A percentile compares a stretch with the other conserved stretches of the same genome.
These are phyloP conservation scores for Melieria omissa DNA, from an alignment of 2,888 invertebrate species.

Conservation along the genomic window DNA sequence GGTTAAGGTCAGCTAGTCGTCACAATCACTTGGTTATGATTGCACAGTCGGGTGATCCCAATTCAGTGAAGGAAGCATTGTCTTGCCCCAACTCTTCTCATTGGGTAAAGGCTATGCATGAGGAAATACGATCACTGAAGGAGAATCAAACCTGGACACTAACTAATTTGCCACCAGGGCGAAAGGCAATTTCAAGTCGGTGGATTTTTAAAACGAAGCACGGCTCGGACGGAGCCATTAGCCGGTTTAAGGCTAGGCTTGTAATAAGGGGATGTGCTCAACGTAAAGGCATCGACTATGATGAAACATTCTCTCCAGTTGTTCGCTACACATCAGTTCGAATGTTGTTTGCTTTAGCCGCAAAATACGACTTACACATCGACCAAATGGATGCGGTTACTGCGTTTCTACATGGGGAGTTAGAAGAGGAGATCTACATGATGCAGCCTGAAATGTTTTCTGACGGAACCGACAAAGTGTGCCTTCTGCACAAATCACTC, in stretches of 20 bases:
- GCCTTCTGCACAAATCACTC: neutral
- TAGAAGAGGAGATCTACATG: slow-evolving; percentile 1
- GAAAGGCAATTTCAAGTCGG: too few relatives aligned
- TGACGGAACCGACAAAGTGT: slow-evolving; percentile 3
- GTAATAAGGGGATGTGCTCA: neutral
- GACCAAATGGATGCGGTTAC: slow-evolving; percentile 13
- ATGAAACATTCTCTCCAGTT: slow-evolving; percentile 2
- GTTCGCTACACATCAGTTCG: slow-evolving; percentile 1
- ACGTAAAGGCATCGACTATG: neutral
- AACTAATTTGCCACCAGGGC: neutral
- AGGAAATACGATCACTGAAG: neutral
- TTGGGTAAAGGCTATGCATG: slow-evolving; percentile 7
- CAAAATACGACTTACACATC: neutral
- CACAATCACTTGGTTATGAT: too few relatives aligned
- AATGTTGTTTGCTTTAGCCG: slow-evolving; percentile 1
- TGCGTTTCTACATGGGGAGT: slow-evolving; percentile 6
- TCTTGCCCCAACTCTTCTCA: neutral
- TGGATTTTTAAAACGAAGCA: too few relatives aligned
- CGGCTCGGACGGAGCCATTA: too few relatives aligned
- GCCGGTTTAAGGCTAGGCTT: neutral
- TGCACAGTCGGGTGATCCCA: too few relatives aligned
- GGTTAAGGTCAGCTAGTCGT: too few relatives aligned
- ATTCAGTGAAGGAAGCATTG: slow-evolving; percentile 7
- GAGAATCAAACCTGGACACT: slow-evolving; percentile 9
- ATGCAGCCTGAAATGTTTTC: neutral